A percentile compares a stretch with the other conserved stretches of the same genome.
These are phyloP conservation scores for Epistrophe eligans DNA, from an alignment of 2,888 invertebrate species.

Conservation along the genomic window DNA sequence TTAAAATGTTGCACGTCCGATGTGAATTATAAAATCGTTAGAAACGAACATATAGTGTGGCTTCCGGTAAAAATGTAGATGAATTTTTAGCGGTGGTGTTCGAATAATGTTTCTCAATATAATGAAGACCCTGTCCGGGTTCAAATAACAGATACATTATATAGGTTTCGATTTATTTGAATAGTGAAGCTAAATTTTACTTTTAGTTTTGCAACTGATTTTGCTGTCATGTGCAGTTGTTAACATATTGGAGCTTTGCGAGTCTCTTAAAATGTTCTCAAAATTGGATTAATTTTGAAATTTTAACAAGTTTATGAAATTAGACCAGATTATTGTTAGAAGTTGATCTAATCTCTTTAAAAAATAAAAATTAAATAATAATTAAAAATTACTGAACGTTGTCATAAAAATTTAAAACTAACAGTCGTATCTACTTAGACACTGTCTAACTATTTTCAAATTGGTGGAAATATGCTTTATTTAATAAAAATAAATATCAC, in stretches of 20 bases:
- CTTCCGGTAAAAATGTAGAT: constrained; percentile 34
- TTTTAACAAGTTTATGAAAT: too few species aligned
- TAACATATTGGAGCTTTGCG: neutral
- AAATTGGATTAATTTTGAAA: neutral
- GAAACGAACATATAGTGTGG: neutral
- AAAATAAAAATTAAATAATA: too few species aligned
- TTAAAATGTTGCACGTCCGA: constrained; percentile 66
- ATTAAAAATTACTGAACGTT: too few species aligned
- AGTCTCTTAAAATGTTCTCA: neutral
- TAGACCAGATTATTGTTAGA: too few species aligned
- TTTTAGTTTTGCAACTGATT: neutral
- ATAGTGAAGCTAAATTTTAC: neutral
- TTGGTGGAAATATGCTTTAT: too few species aligned
- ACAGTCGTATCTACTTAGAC: too few species aligned
- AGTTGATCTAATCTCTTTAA: too few species aligned
- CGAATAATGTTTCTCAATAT: neutral
- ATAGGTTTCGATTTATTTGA: neutral
- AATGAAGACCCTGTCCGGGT: neutral
- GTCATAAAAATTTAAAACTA: too few species aligned
- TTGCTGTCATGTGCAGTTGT: neutral
- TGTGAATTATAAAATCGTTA: constrained; percentile 55
- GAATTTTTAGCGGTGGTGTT: constrained; percentile 5
- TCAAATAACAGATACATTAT: neutral
- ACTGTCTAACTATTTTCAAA: too few species aligned
- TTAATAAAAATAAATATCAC: too few species aligned